Percentiles rank a stretch among this genome's conserved stretches.
These are phyloP conservation scores for Ganaspis brasiliensis DNA, from an alignment of 2,888 invertebrate genomes.

Conservation along the genomic window DNA sequence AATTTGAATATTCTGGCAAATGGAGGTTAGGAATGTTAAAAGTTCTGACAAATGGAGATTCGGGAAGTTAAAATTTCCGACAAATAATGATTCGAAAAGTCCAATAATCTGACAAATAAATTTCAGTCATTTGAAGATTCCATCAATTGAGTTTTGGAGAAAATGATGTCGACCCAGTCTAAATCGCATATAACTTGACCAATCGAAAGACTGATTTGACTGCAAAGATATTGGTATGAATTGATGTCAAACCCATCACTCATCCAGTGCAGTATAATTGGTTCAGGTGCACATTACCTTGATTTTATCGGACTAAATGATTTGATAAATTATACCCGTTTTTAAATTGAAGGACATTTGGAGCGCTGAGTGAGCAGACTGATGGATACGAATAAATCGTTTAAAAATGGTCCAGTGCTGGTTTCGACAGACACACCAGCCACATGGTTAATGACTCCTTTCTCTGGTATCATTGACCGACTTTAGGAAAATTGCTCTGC, in stretches of 20 bases:
- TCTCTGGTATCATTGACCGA: constrained; percentile 46
- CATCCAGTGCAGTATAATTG: constrained; percentile 18
- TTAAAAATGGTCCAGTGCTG: neutral
- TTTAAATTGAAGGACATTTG: constrained; percentile 9
- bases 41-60: too few relatives aligned
- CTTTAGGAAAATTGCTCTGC: constrained; percentile 31
- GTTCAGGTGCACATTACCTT: constrained; percentile 1
- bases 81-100: too few relatives aligned
- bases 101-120: too few relatives aligned
- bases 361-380: neutral
- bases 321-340: constrained; percentile 2
- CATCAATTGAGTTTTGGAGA: too few relatives aligned
- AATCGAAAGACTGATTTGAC: constrained; percentile 14
- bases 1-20: too few relatives aligned
- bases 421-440: constrained; percentile 23
- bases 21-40: too few relatives aligned
- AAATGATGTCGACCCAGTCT: too few relatives aligned
- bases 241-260: neutral
- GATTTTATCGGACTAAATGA: constrained; percentile 6
- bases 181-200: neutral
- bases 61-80: too few relatives aligned
- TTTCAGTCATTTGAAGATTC: too few relatives aligned
- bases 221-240: neutral
- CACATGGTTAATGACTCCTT: constrained; percentile 29
- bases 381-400: neutral